Evolutionary conservation across 2,113 vertebrate genomes (phyloP).

Genomic region (Macaca fascicularis): T2T-MFA8v1.1 NC_088375.1:66187001-66187500

Average conservation of each 20-base stretch:
- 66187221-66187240: conserved; percentile 34
- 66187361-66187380: too few species aligned
- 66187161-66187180: background rate
- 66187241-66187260: background rate
- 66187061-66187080: background rate
- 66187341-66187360: background rate
- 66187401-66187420: background rate
- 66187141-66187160: conserved; percentile 24
- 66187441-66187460: background rate
- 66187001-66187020: background rate
- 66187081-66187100: conserved; percentile 50
- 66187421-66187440: background rate
- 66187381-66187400: background rate
- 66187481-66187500: background rate
- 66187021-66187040: background rate
- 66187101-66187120: background rate
- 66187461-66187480: background rate
- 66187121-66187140: background rate
- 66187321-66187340: background rate
- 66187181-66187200: conserved; percentile 12
- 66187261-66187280: background rate
- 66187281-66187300: background rate
- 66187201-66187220: conserved; percentile 32
- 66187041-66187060: background rate
- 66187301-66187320: background rate